A percentile compares a stretch with the other conserved stretches of the same genome.
phyloP scores from a whole-genome alignment of 2,113 vertebrate species.

The Himantopus leucocephalus region DNA sequence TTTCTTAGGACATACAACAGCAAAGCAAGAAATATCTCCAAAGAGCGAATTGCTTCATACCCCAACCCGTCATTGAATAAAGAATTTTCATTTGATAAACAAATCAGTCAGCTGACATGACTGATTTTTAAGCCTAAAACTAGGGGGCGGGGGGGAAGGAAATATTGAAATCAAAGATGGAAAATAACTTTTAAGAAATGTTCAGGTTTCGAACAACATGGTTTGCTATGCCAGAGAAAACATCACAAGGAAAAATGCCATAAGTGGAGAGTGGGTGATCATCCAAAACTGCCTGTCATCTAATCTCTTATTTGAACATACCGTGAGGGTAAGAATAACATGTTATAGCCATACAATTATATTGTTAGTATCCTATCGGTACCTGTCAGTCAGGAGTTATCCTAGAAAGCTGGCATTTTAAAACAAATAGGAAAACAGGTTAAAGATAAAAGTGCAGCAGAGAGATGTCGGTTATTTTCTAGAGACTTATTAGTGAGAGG shows the following conservation, averaged over 20 bases:
- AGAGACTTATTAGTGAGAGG: background rate
- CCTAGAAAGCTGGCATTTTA: background rate
- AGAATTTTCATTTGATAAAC: background rate
- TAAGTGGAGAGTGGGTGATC: background rate
- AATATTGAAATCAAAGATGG: background rate
- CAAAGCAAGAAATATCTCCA: background rate
- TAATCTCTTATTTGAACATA: background rate
- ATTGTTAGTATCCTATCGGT: background rate
- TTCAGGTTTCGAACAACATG: background rate
- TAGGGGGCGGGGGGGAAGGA: background rate
- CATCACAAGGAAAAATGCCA: background rate
- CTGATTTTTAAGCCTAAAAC: background rate
- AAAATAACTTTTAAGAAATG: background rate
- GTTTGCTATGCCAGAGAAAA: background rate
- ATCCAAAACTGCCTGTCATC: background rate
- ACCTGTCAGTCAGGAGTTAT: constrained; percentile 1
- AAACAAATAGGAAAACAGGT: background rate
- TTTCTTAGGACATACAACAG: background rate
- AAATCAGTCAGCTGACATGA: background rate
- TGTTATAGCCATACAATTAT: background rate
- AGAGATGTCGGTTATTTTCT: background rate
- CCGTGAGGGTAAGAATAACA: background rate
- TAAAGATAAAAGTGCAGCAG: background rate
- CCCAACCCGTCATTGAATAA: background rate
- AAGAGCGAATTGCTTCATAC: background rate